phyloP scores from a whole-genome alignment of 2,113 vertebrate genomes.

The Dicerorhinus sumatrensis region DNA sequence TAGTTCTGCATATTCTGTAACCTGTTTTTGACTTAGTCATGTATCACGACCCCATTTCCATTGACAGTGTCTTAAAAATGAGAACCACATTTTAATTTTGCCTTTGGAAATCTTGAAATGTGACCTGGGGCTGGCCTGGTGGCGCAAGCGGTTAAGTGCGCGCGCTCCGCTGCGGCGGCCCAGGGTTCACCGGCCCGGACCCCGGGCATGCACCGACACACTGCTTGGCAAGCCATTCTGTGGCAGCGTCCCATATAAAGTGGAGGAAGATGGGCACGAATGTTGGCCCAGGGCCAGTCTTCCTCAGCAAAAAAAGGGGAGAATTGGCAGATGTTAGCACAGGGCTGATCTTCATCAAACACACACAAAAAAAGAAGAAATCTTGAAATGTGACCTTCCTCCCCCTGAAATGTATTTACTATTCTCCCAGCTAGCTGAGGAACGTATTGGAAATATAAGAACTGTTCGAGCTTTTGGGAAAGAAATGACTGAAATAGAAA shows the following conservation, averaged over 20 bases:
- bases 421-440: conserved; percentile 93
- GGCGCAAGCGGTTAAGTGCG: no score
- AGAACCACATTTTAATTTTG: not conserved
- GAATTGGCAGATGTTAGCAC: no score
- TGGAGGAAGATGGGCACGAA: no score
- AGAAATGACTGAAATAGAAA: conserved; percentile 92
- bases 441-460: conserved; percentile 96
- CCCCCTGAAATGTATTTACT: not conserved
- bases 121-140: not conserved
- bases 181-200: no score
- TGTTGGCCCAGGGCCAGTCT: no score
- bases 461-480: conserved; percentile 97
- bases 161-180: no score
- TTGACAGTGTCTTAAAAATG: not conserved
- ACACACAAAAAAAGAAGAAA: not conserved
- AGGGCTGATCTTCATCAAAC: no score
- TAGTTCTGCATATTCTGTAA: not conserved
- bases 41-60: not conserved
- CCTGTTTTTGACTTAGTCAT: not conserved
- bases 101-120: not conserved
- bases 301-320: no score
- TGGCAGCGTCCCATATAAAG: no score
- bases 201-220: no score
- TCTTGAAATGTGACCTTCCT: not conserved
- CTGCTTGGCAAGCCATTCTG: no score